Base-by-base conservation (phyloP, 1,140 invertebrate species). In the Colletes latitarsis region DNA sequence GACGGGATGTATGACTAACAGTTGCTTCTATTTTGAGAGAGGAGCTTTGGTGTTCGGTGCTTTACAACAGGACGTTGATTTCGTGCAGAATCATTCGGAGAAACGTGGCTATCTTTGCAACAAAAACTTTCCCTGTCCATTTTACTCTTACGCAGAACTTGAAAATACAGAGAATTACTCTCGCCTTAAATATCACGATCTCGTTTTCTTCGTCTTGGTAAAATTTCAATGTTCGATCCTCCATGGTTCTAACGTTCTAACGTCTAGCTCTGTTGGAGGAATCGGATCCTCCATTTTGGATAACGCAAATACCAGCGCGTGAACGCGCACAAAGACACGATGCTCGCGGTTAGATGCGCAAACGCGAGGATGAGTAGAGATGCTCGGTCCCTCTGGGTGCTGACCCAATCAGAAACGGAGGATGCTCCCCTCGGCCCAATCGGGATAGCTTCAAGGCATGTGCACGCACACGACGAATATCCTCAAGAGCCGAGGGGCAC, bases 291-390 rank as follows among this genome's bases (percentile, higher is more conserved):
- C 92, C 92, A 93, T 93, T 93, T 93, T 92, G 89, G 85, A 73
- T 81, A 77, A 88, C 66, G 66, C 71, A 30, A 14, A 30, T 39
- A 6, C 10, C 30, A 30, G 30, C 30, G 30, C 30, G 30, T 4
- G 62, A 2, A 8, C 30, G n/a, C 21, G 30, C 60, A 17, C 21
- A n/a, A 17, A 62, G 66, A n/a, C 39, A 49, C 10, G 46, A 70
- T 63, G 58, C 88, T 86, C 41, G 77, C 9, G 78, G 53, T 49
- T 76, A 77, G 60, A 70, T 86, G 92, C 92, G 92, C 92, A 92
- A 91, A 76, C 89, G 89, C 92, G 88, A 90, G 82, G 92, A 93
- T 93, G 92, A 93, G 92, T 91, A 92, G 89, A 92, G 92, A 92
- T 92, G 91, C 78, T 90, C 83, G 43, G 43, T 46, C 43, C 19